A percentile compares a stretch with the other conserved stretches of the same genome.
phyloP scores from a whole-genome alignment of 2,888 invertebrate genomes.

The Apamea sordens region DNA sequence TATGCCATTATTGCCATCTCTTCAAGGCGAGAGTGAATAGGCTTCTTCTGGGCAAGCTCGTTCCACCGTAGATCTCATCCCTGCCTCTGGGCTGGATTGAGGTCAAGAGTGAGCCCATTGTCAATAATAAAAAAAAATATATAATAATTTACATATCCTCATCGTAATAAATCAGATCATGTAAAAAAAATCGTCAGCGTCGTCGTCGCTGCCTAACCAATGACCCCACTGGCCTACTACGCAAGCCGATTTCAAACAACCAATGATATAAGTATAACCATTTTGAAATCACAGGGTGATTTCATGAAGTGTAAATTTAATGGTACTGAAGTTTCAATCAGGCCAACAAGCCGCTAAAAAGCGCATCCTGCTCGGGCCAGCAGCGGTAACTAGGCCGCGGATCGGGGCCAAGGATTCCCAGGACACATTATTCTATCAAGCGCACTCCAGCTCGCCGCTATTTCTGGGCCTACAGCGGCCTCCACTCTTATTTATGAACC shows the following conservation, averaged over 20 bases:
- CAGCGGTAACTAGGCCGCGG: slow-evolving; percentile 79
- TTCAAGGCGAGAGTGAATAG: no score
- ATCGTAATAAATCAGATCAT: background rate
- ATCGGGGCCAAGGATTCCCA: slow-evolving; percentile 86
- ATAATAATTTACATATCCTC: background rate
- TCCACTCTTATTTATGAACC: slow-evolving; percentile 73
- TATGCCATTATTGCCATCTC: no score
- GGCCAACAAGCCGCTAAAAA: slow-evolving; percentile 73
- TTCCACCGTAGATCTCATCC: no score
- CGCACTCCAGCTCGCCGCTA: slow-evolving; percentile 75
- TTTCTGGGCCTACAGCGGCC: slow-evolving; percentile 76
- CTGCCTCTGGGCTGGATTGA: no score
- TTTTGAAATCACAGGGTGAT: slow-evolving; percentile 32
- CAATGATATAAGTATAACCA: slow-evolving; percentile 8
- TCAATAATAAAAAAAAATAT: no score
- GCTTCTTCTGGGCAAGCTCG: no score
- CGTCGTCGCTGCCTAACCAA: slow-evolving; percentile 1
- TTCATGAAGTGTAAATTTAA: slow-evolving; percentile 50
- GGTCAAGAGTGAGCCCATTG: no score
- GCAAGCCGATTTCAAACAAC: background rate
- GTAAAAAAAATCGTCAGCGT: background rate
- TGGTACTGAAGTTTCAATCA: slow-evolving; percentile 59
- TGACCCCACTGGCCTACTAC: background rate
- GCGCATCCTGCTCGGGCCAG: slow-evolving; percentile 81
- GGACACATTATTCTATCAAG: slow-evolving; percentile 89